Percentiles rank a stretch among this genome's conserved stretches.
These are phyloP conservation scores for Scaptomyza pallida DNA, from an alignment of 1,140 invertebrate species.

Conservation along the genomic window DNA sequence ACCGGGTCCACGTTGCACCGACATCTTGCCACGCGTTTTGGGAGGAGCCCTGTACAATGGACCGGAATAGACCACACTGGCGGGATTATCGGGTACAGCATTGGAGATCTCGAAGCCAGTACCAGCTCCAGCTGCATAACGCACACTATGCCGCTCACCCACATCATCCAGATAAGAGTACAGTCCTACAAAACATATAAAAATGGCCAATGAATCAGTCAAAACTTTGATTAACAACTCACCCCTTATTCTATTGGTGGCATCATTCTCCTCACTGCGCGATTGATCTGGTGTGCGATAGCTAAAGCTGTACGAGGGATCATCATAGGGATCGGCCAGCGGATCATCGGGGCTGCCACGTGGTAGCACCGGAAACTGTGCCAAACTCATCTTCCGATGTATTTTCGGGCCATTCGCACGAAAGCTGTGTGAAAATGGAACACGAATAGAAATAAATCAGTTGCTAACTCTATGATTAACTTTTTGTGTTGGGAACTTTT, in stretches of 20 bases:
- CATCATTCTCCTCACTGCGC: conserved; percentile 87
- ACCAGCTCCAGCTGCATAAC: conserved; percentile 89
- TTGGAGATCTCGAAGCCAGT: conserved; percentile 90
- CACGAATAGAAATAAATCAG: conserved; percentile 42
- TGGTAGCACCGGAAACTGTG: conserved; percentile 86
- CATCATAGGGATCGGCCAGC: conserved; percentile 89
- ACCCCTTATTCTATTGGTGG: conserved; percentile 86
- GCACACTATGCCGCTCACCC: conserved; percentile 89
- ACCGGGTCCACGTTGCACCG: conserved; percentile 73
- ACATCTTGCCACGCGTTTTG: conserved; percentile 73
- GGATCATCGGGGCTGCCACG: conserved; percentile 87
- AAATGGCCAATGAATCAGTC: background rate
- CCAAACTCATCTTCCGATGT: conserved; percentile 88
- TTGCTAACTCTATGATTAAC: conserved; percentile 17
- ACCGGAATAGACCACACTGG: conserved; percentile 68
- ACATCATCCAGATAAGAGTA: conserved; percentile 89
- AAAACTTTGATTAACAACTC: background rate
- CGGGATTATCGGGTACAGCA: conserved; percentile 87
- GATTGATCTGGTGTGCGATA: conserved; percentile 88
- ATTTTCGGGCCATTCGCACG: conserved; percentile 88
- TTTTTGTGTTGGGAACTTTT: conserved; percentile 40
- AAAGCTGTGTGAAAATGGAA: conserved; percentile 84
- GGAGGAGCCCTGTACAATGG: conserved; percentile 77
- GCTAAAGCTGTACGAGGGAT: conserved; percentile 88
- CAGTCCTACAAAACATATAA: conserved; percentile 84